Evolutionary conservation across 2,113 vertebrate genomes (phyloP), one percentile per base, ranked within the genome.

Genomic region (Prunella himalayana): DNA sequence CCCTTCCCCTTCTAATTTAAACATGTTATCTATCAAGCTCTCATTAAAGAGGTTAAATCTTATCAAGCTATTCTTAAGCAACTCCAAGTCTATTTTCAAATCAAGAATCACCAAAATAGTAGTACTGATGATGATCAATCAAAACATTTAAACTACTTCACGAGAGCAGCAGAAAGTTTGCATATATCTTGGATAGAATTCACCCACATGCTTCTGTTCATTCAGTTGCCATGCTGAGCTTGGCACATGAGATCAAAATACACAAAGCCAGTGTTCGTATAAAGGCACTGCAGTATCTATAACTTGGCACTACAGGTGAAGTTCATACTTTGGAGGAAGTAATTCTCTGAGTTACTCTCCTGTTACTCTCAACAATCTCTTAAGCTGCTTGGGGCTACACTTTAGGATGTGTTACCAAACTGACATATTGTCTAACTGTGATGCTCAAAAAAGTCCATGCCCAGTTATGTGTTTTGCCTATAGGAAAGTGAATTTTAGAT

Each of bases 1-100:
- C 81, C 73, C 79, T 69, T 64, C 70, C 33, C 31, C n/a, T 85
- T 78, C 86, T 76, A 69, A 95, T 95, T 95, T 86, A 77, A 82
- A 80, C 54, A 42, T 41, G 45, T 51, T 95, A 80, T 73, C 82
- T 76, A 95, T 92, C 71, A 97, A 83, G 31, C 22, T 83, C 68
- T 93, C 59, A 73, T 92, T 90, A 90, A 42, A 82, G 39, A 92
- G 64, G 85, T 86, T 93, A 91, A 86, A 94, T 37, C 28, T 90
- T 24, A 78, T 68, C 75, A 77, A 88, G 59, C 21, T 91, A 39
- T 56, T 90, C 79, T 77, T 71, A 75, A 49, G 54, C 13, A 10
- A 73, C 64, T 94, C 45, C 30, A 85, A 85, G 54, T n/a, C 75
- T 86, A 79, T 61, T 82, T 76, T 82, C 63, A 94, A 86, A 92